phyloP scores from a whole-genome alignment of 1,140 invertebrate genomes.

The Philopotamus ludificatus region DNA sequence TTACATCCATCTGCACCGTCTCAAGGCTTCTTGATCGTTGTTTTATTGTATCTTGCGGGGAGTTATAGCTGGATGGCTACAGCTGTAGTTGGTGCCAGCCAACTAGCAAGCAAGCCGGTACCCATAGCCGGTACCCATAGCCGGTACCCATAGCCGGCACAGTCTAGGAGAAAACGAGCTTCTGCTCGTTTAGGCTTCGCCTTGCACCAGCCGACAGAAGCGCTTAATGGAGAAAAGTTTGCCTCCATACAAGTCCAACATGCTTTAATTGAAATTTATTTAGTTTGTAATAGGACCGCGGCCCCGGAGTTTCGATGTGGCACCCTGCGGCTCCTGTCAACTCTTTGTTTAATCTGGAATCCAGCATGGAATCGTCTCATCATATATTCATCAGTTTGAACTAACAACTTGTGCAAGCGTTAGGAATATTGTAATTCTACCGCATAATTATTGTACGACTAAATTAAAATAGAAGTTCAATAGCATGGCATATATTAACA shows the following conservation, averaged over 20 bases:
- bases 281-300: conserved; percentile 36
- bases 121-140: too few relatives aligned
- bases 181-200: conserved; percentile 31
- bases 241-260: conserved; percentile 32
- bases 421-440: too few relatives aligned
- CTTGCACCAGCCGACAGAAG: conserved; percentile 25
- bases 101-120: too few relatives aligned
- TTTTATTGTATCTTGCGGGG: too few relatives aligned
- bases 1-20: too few relatives aligned
- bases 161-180: conserved; percentile 29
- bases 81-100: too few relatives aligned
- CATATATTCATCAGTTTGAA: conserved; percentile 15
- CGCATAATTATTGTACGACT: too few relatives aligned
- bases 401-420: conserved; percentile 15
- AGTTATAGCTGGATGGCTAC: too few relatives aligned
- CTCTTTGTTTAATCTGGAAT: background rate
- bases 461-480: too few relatives aligned
- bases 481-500: too few relatives aligned
- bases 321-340: background rate
- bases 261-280: conserved; percentile 42
- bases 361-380: background rate
- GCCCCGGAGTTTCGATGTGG: background rate
- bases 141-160: too few relatives aligned
- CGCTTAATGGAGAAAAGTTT: conserved; percentile 40
- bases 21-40: too few relatives aligned